Evolutionary conservation across 2,113 vertebrate species (phyloP), one percentile per base, ranked within the genome.

Genomic region (Hemiscyllium ocellatum): DNA sequence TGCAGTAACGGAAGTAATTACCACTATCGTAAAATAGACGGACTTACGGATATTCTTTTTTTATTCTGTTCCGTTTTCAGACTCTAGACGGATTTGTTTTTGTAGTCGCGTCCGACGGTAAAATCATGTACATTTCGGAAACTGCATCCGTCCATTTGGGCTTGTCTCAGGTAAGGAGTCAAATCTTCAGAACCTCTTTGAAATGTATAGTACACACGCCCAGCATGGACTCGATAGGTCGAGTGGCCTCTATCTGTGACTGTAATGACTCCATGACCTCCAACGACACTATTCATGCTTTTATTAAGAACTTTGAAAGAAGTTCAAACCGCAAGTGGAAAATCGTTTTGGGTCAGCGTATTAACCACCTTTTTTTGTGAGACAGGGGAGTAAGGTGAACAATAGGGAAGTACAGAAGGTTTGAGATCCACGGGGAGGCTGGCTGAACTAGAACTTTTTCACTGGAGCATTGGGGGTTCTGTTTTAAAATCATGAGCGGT

Each of bases 101-200:
- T 4, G 98, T 99, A 56, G 98, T 99, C 5, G 98, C 98, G 0
- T 98, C 99, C 19, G 99, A 99, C 50, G 99, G 99, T 24, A 99
- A 99, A 97, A 99, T 99, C 96, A 99, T 99, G 98, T 99, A 99
- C 97, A 99, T 99, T 96, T 99, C 99, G 29, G 99, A 99, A 97
- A 99, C 99, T 0, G 99, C 99, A 0, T 99, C 99, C 0, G 99
- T 99, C 7, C 99, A 99, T 96, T 97, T 99, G 0, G 99, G 99
- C 80, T 96, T 99, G 96, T 99, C 99, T 17, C 99, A 99, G 99
- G 99, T 98, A 97, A 4, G 98, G 97, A 22, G n/a, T 65, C 33
- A 33, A 29, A 17, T 61, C 13, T 56, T n/a, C 47, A 3, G 61
- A 20, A 20, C 17, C 5, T 4, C n/a, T 83, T 83, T 83, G 13